Base-by-base conservation (phyloP, 1,140 invertebrate genomes). In the Thalassaphorura encarpata region DNA sequence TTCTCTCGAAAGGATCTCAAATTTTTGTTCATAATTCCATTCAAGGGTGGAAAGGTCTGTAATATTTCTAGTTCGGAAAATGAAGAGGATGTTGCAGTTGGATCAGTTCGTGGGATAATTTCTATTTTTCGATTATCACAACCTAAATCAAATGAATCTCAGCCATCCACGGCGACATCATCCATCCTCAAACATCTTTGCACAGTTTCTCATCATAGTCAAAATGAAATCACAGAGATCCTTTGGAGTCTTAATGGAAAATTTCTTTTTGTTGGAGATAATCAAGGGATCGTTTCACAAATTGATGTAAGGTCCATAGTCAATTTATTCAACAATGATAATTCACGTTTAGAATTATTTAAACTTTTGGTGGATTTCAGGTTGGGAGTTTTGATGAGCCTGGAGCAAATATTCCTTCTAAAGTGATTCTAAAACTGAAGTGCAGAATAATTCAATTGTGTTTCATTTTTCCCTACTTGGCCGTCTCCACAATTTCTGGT, bases 161-260 rank as follows among this genome's bases (percentile, higher is more conserved):
- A 28, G 6, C 27, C n/a, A 19, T 55, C 18, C 23, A 47, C 45
- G 28, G 15, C 18, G 6, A 26, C 18, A 27, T 6, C 15, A 48
- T 52, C 6, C n/a, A 28, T 53, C 27, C 31, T 39, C 23, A 51
- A 52, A 31, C 42, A 54, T 28, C n/a, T 65, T 2, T 56, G 50
- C 18, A 29, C 51, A 5, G 29, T 65, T 16, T 24, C 49, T 21
- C 60, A 60, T 36, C 63, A 65, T 45, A 26, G 23, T 1, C 41
- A 43, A 3, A 59, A 56, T 46, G 63, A 65, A 53, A 58, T 65
- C 27, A 62, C 60, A 8, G 60, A 62, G 46, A 49, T 62, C 41
- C 49, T 43, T 28, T 65, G 63, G 63, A 65, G 63, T 45, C 52
- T 60, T 11, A 65, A 62, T 58, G 63, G 60, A 31, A 54, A 52